Percentiles rank a stretch among this genome's conserved stretches.
phyloP scores from a whole-genome alignment of 2,797 vertebrate genomes.

The Alectoris magna region DNA sequence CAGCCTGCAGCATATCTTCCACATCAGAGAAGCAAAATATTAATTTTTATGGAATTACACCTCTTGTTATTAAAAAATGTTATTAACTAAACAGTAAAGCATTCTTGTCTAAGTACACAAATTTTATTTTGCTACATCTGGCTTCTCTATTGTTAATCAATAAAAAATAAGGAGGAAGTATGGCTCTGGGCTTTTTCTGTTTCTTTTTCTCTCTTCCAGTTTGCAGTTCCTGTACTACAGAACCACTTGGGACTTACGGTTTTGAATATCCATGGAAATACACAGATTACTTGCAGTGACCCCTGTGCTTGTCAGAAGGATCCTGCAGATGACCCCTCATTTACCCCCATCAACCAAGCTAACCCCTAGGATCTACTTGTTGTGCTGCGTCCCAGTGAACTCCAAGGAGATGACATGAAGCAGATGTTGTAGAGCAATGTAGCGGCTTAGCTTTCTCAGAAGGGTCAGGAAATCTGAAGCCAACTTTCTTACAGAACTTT shows the following conservation, averaged over 20 bases:
- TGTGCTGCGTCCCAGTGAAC: background rate
- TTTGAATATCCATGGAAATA: constrained; percentile 12
- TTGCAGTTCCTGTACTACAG: background rate
- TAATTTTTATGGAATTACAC: constrained; percentile 12
- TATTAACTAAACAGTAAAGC: constrained; percentile 6
- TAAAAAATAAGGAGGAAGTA: constrained; percentile 9
- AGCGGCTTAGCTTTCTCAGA: background rate
- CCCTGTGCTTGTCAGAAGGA: background rate
- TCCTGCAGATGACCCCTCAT: background rate
- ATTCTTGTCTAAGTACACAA: background rate
- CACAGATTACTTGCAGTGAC: background rate
- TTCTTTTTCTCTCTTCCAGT: background rate
- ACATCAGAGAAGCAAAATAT: background rate
- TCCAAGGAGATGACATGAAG: constrained; percentile 6
- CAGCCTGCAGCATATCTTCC: background rate
- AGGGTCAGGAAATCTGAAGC: background rate
- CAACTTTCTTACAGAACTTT: constrained; percentile 10
- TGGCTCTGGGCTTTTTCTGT: constrained; percentile 6
- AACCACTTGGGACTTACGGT: background rate
- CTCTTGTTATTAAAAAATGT: background rate
- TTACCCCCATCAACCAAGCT: background rate
- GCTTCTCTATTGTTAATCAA: constrained; percentile 17
- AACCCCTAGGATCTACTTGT: background rate
- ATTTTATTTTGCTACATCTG: constrained; percentile 1
- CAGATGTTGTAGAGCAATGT: background rate